Conservation (phyloP, 2,797 vertebrate species). For the Premnoplex brunnescens region DNA sequence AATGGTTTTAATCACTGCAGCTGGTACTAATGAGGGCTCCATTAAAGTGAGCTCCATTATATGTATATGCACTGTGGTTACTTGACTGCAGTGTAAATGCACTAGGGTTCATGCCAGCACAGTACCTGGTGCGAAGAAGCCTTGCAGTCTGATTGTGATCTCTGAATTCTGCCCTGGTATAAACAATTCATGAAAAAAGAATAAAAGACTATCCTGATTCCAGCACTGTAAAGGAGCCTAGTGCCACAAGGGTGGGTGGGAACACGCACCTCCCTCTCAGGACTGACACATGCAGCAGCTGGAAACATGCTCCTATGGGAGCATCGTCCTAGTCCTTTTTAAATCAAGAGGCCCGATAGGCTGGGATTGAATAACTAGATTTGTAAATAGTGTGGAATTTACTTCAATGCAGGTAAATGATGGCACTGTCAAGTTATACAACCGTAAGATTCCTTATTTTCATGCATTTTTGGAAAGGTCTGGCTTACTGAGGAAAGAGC, state of each 20-base stretch:
- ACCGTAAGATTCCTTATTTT: neutral
- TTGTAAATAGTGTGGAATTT: neutral
- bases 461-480: neutral
- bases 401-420: neutral
- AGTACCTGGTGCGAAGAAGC: neutral
- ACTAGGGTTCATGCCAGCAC: neutral
- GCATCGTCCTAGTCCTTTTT: neutral
- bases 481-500: neutral
- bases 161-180: neutral
- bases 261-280: neutral
- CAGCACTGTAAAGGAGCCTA: neutral
- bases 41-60: neutral
- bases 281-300: neutral
- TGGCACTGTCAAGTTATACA: rapidly evolving
- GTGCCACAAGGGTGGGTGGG: neutral
- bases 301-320: neutral
- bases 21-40: neutral
- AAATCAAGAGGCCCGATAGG: neutral
- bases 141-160: neutral
- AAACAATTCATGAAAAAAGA: neutral
- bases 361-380: neutral
- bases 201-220: neutral
- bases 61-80: neutral
- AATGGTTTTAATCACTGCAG: neutral
- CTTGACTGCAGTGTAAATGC: neutral